Evolutionary conservation across 1,140 invertebrate species (phyloP), one percentile per base, ranked within the genome.

Genomic region (Venturia canescens): DNA sequence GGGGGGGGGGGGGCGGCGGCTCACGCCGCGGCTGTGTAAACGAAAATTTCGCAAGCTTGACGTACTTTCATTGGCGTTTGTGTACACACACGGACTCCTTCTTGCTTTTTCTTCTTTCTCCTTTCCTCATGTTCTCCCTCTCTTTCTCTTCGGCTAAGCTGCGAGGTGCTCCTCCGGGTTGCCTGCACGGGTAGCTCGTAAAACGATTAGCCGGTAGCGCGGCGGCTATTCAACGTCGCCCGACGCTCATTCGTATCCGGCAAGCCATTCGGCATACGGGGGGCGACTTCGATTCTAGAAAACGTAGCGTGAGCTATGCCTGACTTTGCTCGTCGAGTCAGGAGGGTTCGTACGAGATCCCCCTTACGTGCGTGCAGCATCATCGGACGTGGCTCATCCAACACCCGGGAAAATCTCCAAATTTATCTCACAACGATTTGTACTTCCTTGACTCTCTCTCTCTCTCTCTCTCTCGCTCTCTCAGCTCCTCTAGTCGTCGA

Each of bases 1-100:
- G n/a, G n/a, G n/a, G n/a, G n/a, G n/a, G n/a, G n/a, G n/a, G n/a
- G n/a, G n/a, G n/a, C n/a, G n/a, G n/a, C n/a, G 76, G 80, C n/a
- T 57, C 38, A 26, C 15, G 60, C 38, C 80, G 82, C 90, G 90
- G 90, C 90, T 91, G 90, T 90, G 91, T 91, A 92, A 92, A 92
- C 91, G 86, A 91, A 91, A 92, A 91, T 92, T 92, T 92, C 86
- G 90, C 91, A 89, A 90, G 90, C 85, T 88, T 87, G 88, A 87
- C 84, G 89, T 90, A 90, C 87, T 89, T 90, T 91, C 87, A 87
- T 90, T 89, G 81, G 84, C 78, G 48, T 78, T 80, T 78, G 70
- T 78, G 82, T 84, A 63, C 50, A 75, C 80, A 81, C 70, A 83
- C 66, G 81, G 80, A 7, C 27, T 76, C 48, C 67, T 77, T 78